Conservation (phyloP, 2,888 invertebrate genomes). For the Sturmia bella region DNA sequence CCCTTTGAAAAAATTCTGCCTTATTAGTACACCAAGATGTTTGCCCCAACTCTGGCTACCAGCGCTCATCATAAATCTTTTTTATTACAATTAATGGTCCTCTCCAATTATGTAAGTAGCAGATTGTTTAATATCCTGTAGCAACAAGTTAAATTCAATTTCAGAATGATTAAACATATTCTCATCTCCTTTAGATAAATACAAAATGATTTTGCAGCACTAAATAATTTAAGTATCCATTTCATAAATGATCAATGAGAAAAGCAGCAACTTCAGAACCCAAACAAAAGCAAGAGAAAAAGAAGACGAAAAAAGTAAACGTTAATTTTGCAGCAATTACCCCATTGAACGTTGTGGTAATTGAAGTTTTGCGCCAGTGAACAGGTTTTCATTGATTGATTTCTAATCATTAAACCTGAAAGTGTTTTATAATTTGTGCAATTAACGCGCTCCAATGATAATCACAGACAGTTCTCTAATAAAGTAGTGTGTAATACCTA, state of each 20-base stretch:
- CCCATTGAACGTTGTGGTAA: slow-evolving; percentile 17
- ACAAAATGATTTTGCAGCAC: slow-evolving; percentile 34
- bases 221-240: slow-evolving; percentile 32
- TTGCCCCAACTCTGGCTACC: neutral
- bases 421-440: slow-evolving; percentile 71
- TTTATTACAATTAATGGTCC: slow-evolving; percentile 40
- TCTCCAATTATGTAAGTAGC: slow-evolving; percentile 18
- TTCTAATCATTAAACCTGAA: slow-evolving; percentile 68
- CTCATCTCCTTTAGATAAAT: slow-evolving; percentile 51
- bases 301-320: slow-evolving; percentile 24
- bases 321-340: slow-evolving; percentile 59
- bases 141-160: slow-evolving; percentile 51
- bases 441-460: slow-evolving; percentile 68
- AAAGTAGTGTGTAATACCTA: slow-evolving; percentile 26
- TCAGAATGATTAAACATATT: slow-evolving; percentile 42
- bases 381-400: slow-evolving; percentile 66
- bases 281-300: too few relatives aligned
- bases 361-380: slow-evolving; percentile 42
- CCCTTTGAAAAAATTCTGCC: too few relatives aligned
- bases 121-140: slow-evolving; percentile 57
- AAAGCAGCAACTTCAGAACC: neutral
- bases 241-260: slow-evolving; percentile 35
- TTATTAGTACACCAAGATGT: slow-evolving; percentile 23
- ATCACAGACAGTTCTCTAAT: slow-evolving; percentile 56
- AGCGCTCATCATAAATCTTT: slow-evolving; percentile 42